A percentile compares a stretch with the other conserved stretches of the same genome.
These are phyloP conservation scores for Cotesia chilonis DNA, from an alignment of 1,140 invertebrate genomes.

Conservation along the genomic window DNA sequence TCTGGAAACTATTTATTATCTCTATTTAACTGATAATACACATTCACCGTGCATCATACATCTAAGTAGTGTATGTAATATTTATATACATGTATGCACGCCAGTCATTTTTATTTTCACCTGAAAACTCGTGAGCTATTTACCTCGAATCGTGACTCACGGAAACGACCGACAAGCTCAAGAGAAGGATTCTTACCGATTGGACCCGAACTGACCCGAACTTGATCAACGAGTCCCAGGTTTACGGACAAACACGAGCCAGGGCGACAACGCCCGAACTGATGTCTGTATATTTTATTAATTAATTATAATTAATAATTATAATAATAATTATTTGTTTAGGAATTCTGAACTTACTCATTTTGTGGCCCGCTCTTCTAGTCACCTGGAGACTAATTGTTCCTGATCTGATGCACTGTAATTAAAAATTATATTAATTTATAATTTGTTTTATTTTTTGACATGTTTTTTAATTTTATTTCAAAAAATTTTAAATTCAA, in stretches of 20 bases:
- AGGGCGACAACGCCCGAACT: no score
- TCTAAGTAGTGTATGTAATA: background rate
- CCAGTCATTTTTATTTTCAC: constrained; percentile 44
- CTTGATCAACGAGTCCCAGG: background rate
- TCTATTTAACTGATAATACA: background rate
- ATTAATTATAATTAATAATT: background rate
- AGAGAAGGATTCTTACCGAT: constrained; percentile 29
- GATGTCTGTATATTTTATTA: no score
- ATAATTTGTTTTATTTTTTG: background rate
- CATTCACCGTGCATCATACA: background rate
- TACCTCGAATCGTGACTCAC: constrained; percentile 53
- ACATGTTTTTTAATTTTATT: background rate
- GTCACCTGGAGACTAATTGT: constrained; percentile 93
- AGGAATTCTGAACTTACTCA: constrained; percentile 75
- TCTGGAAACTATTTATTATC: constrained; percentile 35
- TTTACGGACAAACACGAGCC: no score
- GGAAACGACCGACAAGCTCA: constrained; percentile 37
- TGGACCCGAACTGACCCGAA: constrained; percentile 42
- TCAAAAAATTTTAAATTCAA: no score
- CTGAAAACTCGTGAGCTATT: constrained; percentile 48
- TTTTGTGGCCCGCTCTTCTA: constrained; percentile 82
- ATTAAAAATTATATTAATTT: constrained; percentile 50
- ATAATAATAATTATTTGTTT: background rate
- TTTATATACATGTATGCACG: constrained; percentile 24
- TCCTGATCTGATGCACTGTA: constrained; percentile 92